These are phyloP conservation scores for Oppia nitens DNA, from an alignment of 1,140 invertebrate genomes.

Conservation along the genomic window DNA sequence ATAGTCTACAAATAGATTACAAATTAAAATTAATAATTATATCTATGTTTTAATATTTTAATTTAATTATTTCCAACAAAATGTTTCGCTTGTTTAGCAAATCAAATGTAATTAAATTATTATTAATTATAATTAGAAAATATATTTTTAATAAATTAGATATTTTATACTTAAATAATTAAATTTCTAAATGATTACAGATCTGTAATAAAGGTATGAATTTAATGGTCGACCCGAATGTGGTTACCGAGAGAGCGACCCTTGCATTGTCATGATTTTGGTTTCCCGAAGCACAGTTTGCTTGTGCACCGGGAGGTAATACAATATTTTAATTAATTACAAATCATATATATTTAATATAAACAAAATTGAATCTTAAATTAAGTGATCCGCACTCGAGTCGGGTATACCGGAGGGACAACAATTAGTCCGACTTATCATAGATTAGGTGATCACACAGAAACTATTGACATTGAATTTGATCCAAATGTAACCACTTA, in stretches of 20 bases:
- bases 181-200: background rate
- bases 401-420: conserved; percentile 85
- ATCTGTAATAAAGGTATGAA: background rate
- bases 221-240: background rate
- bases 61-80: too few species aligned
- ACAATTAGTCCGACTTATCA: conserved; percentile 62
- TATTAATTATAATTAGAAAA: background rate
- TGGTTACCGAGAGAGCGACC: background rate
- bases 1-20: too few species aligned
- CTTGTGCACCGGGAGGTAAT: background rate
- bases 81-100: background rate
- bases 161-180: too few species aligned
- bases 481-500: conserved; percentile 59
- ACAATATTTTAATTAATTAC: too few species aligned
- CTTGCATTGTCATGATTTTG: background rate
- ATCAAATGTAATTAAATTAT: background rate
- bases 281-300: background rate
- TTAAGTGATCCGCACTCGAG: conserved; percentile 46
- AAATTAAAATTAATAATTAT: too few species aligned
- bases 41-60: too few species aligned
- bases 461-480: conserved; percentile 77
- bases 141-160: too few species aligned
- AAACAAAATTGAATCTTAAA: too few species aligned
- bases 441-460: conserved; percentile 80
- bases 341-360: too few species aligned